A percentile compares a stretch with the other conserved stretches of the same genome.
Evolutionary conservation across 1,140 invertebrate genomes (phyloP).

Genomic region (Aricia agestis): DNA sequence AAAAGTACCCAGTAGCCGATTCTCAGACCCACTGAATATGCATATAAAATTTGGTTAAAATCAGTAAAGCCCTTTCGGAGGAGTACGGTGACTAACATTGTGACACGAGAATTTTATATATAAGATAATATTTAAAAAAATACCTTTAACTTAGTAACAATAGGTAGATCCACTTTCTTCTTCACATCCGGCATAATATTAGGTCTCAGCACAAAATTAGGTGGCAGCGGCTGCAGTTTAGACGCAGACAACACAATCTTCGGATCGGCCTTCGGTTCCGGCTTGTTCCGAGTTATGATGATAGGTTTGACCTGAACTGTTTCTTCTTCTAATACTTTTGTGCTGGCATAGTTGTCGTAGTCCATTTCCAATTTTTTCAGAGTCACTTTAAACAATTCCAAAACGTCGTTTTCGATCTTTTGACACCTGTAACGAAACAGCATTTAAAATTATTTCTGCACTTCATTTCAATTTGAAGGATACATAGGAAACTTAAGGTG

Average conservation of each 20-base stretch:
- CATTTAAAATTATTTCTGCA: too few species aligned
- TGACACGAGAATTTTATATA: too few species aligned
- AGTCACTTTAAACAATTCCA: conserved; percentile 39
- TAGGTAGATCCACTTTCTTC: not conserved
- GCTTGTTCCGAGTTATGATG: not conserved
- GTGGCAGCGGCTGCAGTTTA: conserved; percentile 51
- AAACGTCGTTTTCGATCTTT: conserved; percentile 38
- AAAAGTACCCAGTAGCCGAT: too few species aligned
- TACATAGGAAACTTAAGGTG: too few species aligned
- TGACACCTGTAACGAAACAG: conserved; percentile 39
- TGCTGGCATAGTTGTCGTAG: conserved; percentile 26
- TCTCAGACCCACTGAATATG: too few species aligned
- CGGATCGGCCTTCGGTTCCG: conserved; percentile 3
- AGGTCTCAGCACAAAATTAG: conserved; percentile 36
- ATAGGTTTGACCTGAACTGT: not conserved
- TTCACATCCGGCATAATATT: conserved; percentile 21
- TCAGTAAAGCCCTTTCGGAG: too few species aligned
- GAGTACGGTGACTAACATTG: too few species aligned
- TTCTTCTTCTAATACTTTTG: not conserved
- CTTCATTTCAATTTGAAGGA: too few species aligned
- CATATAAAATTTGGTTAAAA: too few species aligned
- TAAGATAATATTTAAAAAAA: too few species aligned
- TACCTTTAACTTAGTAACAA: conserved; percentile 32
- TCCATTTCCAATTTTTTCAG: conserved; percentile 32
- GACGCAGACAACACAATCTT: conserved; percentile 54